Evolutionary conservation across 2,888 invertebrate species (phyloP), one percentile per base, ranked within the genome.

Genomic region (Linnaemya vulpina): DNA sequence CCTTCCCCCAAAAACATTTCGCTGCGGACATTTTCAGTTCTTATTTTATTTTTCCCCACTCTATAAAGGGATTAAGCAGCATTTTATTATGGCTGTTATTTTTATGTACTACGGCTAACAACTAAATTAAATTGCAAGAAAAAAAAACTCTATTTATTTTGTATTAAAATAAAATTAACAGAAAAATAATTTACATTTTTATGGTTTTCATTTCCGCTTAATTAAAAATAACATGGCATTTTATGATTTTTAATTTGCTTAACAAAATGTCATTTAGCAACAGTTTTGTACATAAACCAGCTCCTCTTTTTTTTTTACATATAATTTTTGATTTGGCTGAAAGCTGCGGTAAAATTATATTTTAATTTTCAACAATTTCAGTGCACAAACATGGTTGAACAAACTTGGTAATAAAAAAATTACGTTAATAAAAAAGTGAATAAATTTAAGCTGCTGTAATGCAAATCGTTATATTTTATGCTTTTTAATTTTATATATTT

Each of bases 201-300:
- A 74, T 85, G 81, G 77, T 35, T 74, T 74, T 78, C 63, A 84
- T 75, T 81, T 81, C 81, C 84, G 81, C 84, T 74, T 85, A 85
- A 85, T 85, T 85, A 81, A 85, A 80, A 85, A 74, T 85, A 70
- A 85, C 74, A 63, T 63, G 60, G 55, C 70, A 76, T 80, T 84
- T 80, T 80, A 84, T 68, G 70, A 78, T 78, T 81, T 85, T 81
- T 85, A 85, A 81, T 85, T 78, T 85, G 77, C 70, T 81, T 78
- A 51, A 65, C 63, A 81, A 74, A 77, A 81, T 71, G 63, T 38
- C 63, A 74, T 79, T 62, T 75, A 7, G 13, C 15, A 40, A 46
- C 30, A 3, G 22, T 22, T 25, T 25, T 70, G 7, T 40, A 46
- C 38, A 68, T 9, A 53, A 30, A 30, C 30, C 38, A 13, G 15